Base-by-base conservation (phyloP, 2,888 invertebrate species). In the Eupithecia subfuscata region DNA sequence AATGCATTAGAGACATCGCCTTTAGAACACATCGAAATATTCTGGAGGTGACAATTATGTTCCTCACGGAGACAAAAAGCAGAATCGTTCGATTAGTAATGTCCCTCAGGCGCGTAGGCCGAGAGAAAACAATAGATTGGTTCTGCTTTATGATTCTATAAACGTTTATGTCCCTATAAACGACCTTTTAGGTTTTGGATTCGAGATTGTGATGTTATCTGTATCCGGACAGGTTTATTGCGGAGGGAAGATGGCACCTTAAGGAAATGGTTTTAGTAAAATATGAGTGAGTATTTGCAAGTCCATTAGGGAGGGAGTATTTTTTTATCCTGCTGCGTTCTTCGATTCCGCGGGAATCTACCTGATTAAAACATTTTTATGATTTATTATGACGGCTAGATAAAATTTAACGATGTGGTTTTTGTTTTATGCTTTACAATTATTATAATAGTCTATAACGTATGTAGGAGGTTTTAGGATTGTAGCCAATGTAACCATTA, bases 61-160 rank as follows among this genome's bases (percentile, higher is more conserved):
- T 87, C 86, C 87, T 88, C 73, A 85, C 83, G 86, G 85, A 89
- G 89, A 94, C 93, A 93, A 93, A 94, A 94, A 94, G 91, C 89
- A 87, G 92, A 91, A 91, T 93, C 87, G 87, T 87, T 87, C 93
- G 92, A 94, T 94, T 93, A 92, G 93, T 92, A 91, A 92, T 91
- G 91, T 93, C 88, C 89, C 84, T 88, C 87, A 83, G 85, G 86
- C 83, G 92, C 93, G 94, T 93, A 92, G 94, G 92, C 85, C 85
- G 91, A 84, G 85, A 87, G 84, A 89, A 91, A 90, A 95, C 94
- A 94, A 95, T 94, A 91, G 92, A 92, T 93, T 89, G 92, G 89
- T 87, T 89, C 89, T 92, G 90, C 87, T 95, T 94, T 95, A 94
- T 93, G 94, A 93, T 91, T 94, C 92, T 90, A 94, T 93, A 94